phyloP scores from a whole-genome alignment of 1,140 invertebrate species.

The Philotrypesis tridentata region DNA sequence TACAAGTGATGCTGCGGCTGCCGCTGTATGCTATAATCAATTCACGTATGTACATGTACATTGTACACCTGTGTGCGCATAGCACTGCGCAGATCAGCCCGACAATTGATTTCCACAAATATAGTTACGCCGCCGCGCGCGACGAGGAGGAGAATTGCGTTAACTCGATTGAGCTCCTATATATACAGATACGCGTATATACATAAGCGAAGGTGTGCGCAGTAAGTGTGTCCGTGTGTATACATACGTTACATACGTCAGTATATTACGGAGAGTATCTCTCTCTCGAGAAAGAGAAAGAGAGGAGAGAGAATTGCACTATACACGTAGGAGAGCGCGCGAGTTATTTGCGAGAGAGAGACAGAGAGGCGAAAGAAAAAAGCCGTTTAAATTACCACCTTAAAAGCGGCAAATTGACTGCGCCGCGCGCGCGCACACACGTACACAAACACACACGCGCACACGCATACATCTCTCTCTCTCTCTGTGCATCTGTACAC shows the following conservation, averaged over 20 bases:
- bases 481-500: too few relatives aligned
- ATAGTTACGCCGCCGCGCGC: too few relatives aligned
- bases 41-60: too few relatives aligned
- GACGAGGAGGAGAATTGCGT: background rate
- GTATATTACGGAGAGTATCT: too few relatives aligned
- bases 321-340: background rate
- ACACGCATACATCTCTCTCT: too few relatives aligned
- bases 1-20: background rate
- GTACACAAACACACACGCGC: too few relatives aligned
- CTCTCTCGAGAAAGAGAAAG: background rate
- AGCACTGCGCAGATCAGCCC: too few relatives aligned
- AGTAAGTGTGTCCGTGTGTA: too few relatives aligned
- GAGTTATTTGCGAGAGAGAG: constrained; percentile 7
- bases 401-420: constrained; percentile 4
- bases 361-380: background rate
- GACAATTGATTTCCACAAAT: background rate
- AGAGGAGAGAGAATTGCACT: background rate
- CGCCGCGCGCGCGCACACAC: background rate
- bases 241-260: too few relatives aligned
- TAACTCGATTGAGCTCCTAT: background rate
- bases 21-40: background rate
- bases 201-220: too few relatives aligned
- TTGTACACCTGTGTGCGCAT: too few relatives aligned
- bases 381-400: constrained; percentile 11
- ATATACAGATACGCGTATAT: too few relatives aligned